These are phyloP conservation scores for Tenthredo scrophulariae DNA, from an alignment of 2,888 invertebrate genomes.

Conservation along the genomic window DNA sequence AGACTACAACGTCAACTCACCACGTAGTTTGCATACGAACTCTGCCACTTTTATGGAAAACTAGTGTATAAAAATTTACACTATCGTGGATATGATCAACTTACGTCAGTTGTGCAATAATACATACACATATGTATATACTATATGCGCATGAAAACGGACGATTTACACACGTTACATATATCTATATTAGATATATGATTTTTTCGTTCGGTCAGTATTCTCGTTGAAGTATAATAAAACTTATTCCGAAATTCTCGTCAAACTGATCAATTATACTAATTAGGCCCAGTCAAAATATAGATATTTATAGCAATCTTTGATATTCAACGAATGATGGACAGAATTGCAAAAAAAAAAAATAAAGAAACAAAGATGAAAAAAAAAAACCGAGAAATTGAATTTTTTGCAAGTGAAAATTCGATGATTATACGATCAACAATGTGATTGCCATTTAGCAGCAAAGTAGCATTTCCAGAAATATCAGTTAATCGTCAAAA, in stretches of 20 bases:
- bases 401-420: not conserved
- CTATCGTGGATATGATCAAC: not conserved
- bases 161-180: not conserved
- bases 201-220: not conserved
- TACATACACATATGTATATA: not conserved
- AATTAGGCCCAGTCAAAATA: not conserved
- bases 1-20: not conserved
- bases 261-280: too few species aligned
- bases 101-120: slow-evolving; percentile 7
- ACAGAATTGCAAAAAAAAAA: not conserved
- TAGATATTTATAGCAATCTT: not conserved
- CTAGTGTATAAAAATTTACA: not conserved
- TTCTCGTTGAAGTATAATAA: not conserved
- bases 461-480: not conserved
- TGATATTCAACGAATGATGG: not conserved
- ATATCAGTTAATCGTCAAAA: not conserved
- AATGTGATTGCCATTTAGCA: not conserved
- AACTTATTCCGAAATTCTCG: not conserved
- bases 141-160: not conserved
- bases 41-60: not conserved
- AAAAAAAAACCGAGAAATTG: not conserved
- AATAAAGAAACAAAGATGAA: not conserved
- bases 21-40: slow-evolving; percentile 14
- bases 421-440: not conserved
- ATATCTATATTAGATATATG: not conserved